Base-by-base conservation (phyloP, 2,888 invertebrate species). In the Venusia cambrica region DNA sequence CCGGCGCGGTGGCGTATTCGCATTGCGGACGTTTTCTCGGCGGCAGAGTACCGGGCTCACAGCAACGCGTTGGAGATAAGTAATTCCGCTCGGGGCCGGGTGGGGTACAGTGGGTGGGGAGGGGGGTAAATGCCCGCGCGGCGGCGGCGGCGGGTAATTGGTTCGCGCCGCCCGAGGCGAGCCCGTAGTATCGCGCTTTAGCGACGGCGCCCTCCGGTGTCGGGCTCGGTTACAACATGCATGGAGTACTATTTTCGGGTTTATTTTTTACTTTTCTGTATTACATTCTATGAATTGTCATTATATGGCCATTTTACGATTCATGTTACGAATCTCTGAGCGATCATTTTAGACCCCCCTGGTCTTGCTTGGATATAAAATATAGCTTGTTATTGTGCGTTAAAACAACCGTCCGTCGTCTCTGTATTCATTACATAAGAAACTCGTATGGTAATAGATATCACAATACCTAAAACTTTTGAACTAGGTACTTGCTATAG, bases 111-210 rank as follows among this genome's bases (percentile, higher is more conserved):
- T 48, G 52, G 57, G 62, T 60, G 62, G 53, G 56, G 57, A 63
- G 62, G 72, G n/a, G 74, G 72, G 80, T 80, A 79, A 81, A 79
- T 81, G 80, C 78, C 76, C 79, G 78, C 73, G 70, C 67, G 76
- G 75, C 71, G 68, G 75, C 71, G 68, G 74, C 70, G 75, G 76
- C 79, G 84, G 85, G 85, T 87, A 85, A 87, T 87, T 87, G 87
- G 85, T 87, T 84, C 83, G 81, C 84, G 84, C 84, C 84, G 84
- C 84, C 84, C 80, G 84, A 84, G 83, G 85, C 83, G 78, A 83
- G 81, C 84, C 80, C 80, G 81, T 78, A 84, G 83, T 84, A 83
- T 84, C 83, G 81, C 84, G 84, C 84, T 85, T 85, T 85, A 84
- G 84, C 80, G 83, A 83, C 83, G 84, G 83, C 84, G 83, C 84